Percentiles rank a stretch among this genome's conserved stretches.
Evolutionary conservation across 2,888 invertebrate species (phyloP).

Genomic region (Amaurobius ferox): DNA sequence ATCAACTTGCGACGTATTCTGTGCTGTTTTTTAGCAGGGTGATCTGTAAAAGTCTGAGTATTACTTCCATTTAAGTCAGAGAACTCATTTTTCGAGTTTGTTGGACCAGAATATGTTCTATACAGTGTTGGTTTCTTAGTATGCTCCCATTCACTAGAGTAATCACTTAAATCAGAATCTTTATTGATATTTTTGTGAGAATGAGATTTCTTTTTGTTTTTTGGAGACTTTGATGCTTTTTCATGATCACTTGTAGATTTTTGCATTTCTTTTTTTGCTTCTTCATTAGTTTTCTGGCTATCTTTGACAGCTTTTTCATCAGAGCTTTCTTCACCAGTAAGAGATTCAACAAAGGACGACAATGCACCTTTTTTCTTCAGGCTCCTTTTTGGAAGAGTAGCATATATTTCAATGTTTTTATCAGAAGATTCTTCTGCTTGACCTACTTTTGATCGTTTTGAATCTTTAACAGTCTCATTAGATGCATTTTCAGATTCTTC

Average conservation of each 20-base stretch:
- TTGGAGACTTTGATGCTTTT: slow-evolving; percentile 45
- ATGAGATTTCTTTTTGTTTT: slow-evolving; percentile 26
- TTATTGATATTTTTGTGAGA: slow-evolving; percentile 25
- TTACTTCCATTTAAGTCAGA: slow-evolving; percentile 44
- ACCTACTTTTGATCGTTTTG: slow-evolving; percentile 1
- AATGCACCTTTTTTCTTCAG: slow-evolving; percentile 81
- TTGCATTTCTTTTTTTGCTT: background rate
- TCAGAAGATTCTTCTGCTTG: slow-evolving; percentile 17
- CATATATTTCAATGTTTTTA: slow-evolving; percentile 85
- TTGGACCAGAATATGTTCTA: slow-evolving; percentile 66
- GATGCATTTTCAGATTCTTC: slow-evolving; percentile 21
- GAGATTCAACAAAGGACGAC: slow-evolving; percentile 64
- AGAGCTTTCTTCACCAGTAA: slow-evolving; percentile 59
- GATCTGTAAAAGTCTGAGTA: slow-evolving; percentile 46
- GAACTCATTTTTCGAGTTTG: slow-evolving; percentile 50
- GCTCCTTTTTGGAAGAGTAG: slow-evolving; percentile 86
- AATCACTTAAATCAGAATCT: slow-evolving; percentile 70
- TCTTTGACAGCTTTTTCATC: slow-evolving; percentile 46
- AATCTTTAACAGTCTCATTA: slow-evolving; percentile 17
- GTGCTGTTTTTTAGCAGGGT: slow-evolving; percentile 86
- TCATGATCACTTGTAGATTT: slow-evolving; percentile 25
- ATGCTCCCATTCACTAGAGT: slow-evolving; percentile 69
- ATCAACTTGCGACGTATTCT: slow-evolving; percentile 92
- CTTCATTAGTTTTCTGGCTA: slow-evolving; percentile 22
- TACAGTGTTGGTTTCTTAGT: slow-evolving; percentile 53